A percentile compares a stretch with the other conserved stretches of the same genome.
Conservation (phyloP, 2,797 vertebrate genomes). For the Bryconaethiops microstoma region DNA sequence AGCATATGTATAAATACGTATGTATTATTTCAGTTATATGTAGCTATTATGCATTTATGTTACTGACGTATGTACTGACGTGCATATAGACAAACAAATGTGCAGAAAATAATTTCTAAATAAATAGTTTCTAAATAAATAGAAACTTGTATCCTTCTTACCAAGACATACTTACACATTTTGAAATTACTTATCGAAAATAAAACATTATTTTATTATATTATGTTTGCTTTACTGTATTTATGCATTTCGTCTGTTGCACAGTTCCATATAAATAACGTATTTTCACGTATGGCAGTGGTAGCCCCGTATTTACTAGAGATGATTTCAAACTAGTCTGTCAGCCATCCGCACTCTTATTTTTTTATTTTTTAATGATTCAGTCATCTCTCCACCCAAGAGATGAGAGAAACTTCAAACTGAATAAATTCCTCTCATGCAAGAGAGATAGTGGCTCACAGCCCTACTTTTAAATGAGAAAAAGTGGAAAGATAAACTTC, state of each 20-base stretch:
- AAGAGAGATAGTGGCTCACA: background rate
- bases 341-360: background rate
- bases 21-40: background rate
- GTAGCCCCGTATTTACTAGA: background rate
- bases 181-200: too few species aligned
- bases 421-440: background rate
- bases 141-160: too few species aligned
- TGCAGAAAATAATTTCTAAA: too few species aligned
- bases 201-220: too few species aligned
- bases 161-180: too few species aligned
- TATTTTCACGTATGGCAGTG: too few species aligned
- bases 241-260: too few species aligned
- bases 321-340: background rate
- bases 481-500: slow-evolving; percentile 33
- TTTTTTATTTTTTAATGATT: too few species aligned
- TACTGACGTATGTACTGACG: background rate
- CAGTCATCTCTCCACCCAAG: background rate
- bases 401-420: background rate
- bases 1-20: background rate
- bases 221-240: too few species aligned
- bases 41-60: background rate
- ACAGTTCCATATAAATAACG: too few species aligned
- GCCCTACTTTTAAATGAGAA: slow-evolving; percentile 16
- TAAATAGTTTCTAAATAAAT: too few species aligned
- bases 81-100: background rate